Evolutionary conservation across 2,113 vertebrate species (phyloP).

Genomic region (Litocranius walleri): DNA sequence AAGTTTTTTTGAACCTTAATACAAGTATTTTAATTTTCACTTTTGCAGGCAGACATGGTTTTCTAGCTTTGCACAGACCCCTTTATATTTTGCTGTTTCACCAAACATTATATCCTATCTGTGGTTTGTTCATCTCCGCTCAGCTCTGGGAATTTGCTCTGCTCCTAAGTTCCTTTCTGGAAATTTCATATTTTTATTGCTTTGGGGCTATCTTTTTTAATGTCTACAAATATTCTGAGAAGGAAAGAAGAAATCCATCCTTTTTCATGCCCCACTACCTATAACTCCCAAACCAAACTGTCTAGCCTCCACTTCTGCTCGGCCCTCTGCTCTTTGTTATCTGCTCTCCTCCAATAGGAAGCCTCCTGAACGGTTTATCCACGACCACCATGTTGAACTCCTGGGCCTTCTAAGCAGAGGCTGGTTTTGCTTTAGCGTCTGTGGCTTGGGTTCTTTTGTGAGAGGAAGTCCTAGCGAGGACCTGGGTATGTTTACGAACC

Average conservation of each 20-base stretch:
- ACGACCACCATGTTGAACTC: not conserved
- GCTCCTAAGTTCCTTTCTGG: not conserved
- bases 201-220: not conserved
- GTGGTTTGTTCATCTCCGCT: not conserved
- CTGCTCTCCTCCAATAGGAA: fast-evolving
- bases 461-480: not conserved
- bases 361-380: not conserved
- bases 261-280: not conserved
- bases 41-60: not conserved
- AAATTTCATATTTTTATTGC: not conserved
- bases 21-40: not conserved
- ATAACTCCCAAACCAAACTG: not conserved
- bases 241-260: not conserved
- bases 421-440: not conserved
- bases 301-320: not conserved
- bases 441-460: not conserved
- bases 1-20: not conserved
- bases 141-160: not conserved
- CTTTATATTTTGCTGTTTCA: not conserved
- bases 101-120: fast-evolving
- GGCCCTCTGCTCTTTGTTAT: fast-evolving
- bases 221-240: not conserved
- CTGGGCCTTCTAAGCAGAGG: not conserved
- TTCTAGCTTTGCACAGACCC: not conserved
- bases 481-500: not conserved